These are phyloP conservation scores for Bos indicus DNA, from an alignment of 2,113 vertebrate species.

Conservation along the genomic window DNA sequence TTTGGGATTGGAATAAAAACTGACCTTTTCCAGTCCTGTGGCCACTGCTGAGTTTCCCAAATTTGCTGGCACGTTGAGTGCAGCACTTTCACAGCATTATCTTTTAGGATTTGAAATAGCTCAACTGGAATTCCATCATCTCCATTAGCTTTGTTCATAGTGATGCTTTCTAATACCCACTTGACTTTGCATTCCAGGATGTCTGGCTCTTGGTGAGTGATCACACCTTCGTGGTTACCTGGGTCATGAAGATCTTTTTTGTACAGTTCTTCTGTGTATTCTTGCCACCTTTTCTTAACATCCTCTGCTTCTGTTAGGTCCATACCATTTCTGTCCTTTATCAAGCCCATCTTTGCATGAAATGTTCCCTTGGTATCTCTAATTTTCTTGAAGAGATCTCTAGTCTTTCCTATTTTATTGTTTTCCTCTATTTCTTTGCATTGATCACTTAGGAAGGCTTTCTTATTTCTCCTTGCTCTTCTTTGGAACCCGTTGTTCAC, in stretches of 20 bases:
- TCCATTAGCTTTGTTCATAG: not conserved
- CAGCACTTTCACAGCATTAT: not conserved
- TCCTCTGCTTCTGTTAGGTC: not conserved
- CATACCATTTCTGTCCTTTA: not conserved
- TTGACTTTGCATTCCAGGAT: not conserved
- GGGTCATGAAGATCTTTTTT: not conserved
- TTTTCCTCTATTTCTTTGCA: not conserved
- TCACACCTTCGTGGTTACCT: not conserved
- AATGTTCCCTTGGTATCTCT: not conserved
- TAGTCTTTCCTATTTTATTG: not conserved
- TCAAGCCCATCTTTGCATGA: not conserved
- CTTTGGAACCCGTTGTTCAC: not conserved
- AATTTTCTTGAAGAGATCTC: not conserved
- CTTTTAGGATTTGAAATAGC: not conserved
- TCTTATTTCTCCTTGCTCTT: not conserved
- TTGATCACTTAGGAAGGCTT: not conserved
- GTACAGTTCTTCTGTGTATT: not conserved
- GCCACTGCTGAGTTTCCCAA: not conserved
- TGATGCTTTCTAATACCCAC: not conserved
- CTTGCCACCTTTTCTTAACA: not conserved
- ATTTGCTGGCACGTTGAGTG: not conserved
- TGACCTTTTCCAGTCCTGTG: not conserved
- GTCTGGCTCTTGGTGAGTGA: not conserved
- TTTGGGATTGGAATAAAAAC: not conserved
- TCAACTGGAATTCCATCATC: not conserved